Evolutionary conservation across 2,888 invertebrate species (phyloP), one percentile per base, ranked within the genome.

Genomic region (Ectemnius lituratus): DNA sequence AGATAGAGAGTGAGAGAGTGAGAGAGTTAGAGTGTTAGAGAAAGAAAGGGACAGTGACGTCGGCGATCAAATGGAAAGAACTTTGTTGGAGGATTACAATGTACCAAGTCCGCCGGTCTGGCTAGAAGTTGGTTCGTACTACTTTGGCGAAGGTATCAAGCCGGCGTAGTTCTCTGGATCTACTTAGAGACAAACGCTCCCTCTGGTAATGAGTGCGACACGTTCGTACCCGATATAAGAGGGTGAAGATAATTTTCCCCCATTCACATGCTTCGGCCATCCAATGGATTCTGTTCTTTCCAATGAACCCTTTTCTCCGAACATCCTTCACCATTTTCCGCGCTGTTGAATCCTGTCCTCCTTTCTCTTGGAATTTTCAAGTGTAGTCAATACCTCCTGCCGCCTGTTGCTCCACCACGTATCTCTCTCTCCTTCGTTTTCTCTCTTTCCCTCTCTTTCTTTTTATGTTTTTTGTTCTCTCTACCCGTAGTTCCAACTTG

Each of bases 391-490:
- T 82, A 82, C 75, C 82, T 37, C 37, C 37, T 67, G 60, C 79
- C 76, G 82, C 82, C 82, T 82, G 82, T 82, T 82, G 82, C 82
- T 75, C 73, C 72, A 60, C 65, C 69, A 69, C 64, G 65, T 64
- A 70, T 71, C 72, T 56, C 65, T 59, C 63, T 66, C 69, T 45
- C 63, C 59, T 49, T 13, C 13, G 13, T 37, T 66, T 61, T 66
- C 49, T 47, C 23, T 49, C 45, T 4, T 5, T 4, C 47, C n/a
- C n/a, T 47, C n/a, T 47, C 47, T 47, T 5, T 11, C 52, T 16
- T 16, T 16, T 13, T 16, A 4, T 16, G 16, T 52, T 52, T 16
- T 13, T 16, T 14, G 63, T 67, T 62, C 66, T 62, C 67, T 49
- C 60, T 64, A 60, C 49, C 65, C 58, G 56, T 28, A 11, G 14